phyloP scores from a whole-genome alignment of 1,140 invertebrate species.

The Listronotus bonariensis region DNA sequence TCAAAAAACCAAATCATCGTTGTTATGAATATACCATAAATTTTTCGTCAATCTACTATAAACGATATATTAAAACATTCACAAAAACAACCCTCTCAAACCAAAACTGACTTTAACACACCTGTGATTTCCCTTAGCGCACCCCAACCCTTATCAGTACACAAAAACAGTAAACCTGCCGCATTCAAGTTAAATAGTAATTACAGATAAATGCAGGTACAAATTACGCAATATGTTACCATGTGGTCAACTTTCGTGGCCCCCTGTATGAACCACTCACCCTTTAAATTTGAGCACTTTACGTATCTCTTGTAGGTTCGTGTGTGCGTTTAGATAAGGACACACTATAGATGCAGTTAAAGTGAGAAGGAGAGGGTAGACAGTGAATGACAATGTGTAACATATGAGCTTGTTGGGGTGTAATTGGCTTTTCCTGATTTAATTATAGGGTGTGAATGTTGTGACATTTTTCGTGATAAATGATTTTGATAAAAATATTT shows the following conservation, averaged over 20 bases:
- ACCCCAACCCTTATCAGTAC: constrained; percentile 1
- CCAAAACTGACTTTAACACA: constrained; percentile 27
- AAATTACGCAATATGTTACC: constrained; percentile 51
- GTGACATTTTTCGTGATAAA: constrained; percentile 31
- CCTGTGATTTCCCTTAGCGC: constrained; percentile 37
- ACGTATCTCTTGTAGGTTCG: constrained; percentile 3
- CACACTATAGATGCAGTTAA: background rate
- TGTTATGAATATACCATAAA: too few species aligned
- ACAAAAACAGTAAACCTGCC: constrained; percentile 2
- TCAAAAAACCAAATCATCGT: too few species aligned
- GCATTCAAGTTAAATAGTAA: constrained; percentile 33
- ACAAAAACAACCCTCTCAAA: constrained; percentile 12
- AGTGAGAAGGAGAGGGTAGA: constrained; percentile 1
- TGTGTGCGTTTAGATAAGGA: constrained; percentile 24
- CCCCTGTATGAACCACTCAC: constrained; percentile 27
- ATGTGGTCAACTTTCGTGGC: constrained; percentile 29
- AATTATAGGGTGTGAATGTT: constrained; percentile 42
- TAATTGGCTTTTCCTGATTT: constrained; percentile 41
- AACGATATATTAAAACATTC: background rate
- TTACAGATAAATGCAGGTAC: constrained; percentile 44
- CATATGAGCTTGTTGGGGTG: constrained; percentile 39
- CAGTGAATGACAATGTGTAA: constrained; percentile 29
- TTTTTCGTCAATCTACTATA: too few species aligned
- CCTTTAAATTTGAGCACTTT: constrained; percentile 26
- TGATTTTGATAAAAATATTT: background rate